Evolutionary conservation across 1,140 invertebrate species (phyloP), one percentile per base, ranked within the genome.

Genomic region (Drosophila lacertosa): DNA sequence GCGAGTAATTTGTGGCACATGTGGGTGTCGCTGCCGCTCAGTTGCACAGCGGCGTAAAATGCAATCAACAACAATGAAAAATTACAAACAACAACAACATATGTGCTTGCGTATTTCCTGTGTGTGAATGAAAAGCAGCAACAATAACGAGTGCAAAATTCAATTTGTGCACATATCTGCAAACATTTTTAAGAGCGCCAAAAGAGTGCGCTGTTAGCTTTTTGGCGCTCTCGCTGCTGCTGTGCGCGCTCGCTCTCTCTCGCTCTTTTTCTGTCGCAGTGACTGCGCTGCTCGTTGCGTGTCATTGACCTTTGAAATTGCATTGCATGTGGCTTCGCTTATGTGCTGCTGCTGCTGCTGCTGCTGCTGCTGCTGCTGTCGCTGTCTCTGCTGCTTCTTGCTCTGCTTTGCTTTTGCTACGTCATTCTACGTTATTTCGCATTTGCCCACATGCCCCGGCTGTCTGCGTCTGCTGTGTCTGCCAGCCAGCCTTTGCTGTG

Each of bases 251-350:
- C 22, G 48, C 55, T 67, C 68, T 72, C 53, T 51, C 48, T 40
- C n/a, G 3, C 9, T 53, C 47, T 20, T 1, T 26, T 26, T 26
- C 24, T 5, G n/a, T n/a, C 24, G 24, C 24, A 7, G 6, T 10
- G 29, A 22, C 57, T 13, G 50, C 32, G 74, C 77, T 77, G 82
- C 74, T 71, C 54, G 86, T 67, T 72, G 72, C 67, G 89, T 89
- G 88, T 89, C 88, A 89, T 89, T 89, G 88, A 89, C 88, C 88
- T 89, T 90, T 89, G 82, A 79, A 90, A 90, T 90, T 89, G 88
- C 76, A 78, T 78, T 74, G 74, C 83, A 86, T 89, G 69, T 88
- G 76, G 67, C 77, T 54, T 62, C 65, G 78, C 51, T 81, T 73
- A 68, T 84, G 74, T 83, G 71, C 26, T 47, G 50, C 42, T 60